Conservation (phyloP, 1,140 invertebrate genomes). For the Riptortus pedestris region DNA sequence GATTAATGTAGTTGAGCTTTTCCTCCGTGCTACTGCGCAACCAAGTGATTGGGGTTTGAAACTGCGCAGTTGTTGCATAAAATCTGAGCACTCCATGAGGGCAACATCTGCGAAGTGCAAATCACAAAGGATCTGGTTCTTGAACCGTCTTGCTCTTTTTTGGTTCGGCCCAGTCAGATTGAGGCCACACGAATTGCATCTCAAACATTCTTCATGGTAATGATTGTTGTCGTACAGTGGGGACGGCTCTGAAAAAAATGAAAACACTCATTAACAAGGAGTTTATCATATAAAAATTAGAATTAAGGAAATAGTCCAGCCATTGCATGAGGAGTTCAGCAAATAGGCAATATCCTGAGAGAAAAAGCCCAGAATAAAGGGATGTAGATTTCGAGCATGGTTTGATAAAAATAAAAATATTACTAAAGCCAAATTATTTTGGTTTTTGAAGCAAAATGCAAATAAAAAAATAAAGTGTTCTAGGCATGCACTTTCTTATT, state of each 20-base stretch:
- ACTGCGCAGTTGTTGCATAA: conserved; percentile 88
- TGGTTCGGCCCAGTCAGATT: conserved; percentile 85
- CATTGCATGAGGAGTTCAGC: no score
- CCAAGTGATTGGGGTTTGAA: conserved; percentile 91
- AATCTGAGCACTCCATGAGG: conserved; percentile 90
- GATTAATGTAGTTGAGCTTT: conserved; percentile 85
- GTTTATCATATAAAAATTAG: neutral
- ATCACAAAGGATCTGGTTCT: conserved; percentile 80
- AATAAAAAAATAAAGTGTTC: no score
- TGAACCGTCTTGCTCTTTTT: conserved; percentile 62
- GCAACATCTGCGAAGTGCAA: conserved; percentile 87
- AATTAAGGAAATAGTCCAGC: no score
- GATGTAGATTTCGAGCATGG: neutral
- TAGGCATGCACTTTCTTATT: no score
- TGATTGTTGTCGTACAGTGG: conserved; percentile 87
- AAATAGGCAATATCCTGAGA: no score
- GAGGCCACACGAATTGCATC: conserved; percentile 85
- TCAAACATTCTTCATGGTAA: conserved; percentile 90
- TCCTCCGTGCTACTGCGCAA: conserved; percentile 81
- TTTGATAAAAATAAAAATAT: neutral
- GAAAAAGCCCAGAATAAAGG: no score
- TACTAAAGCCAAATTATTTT: neutral
- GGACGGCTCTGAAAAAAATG: conserved; percentile 62
- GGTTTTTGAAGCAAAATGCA: no score
- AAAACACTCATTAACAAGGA: neutral